Evolutionary conservation across 2,888 invertebrate genomes (phyloP).

Genomic region (Proisotoma minuta): DNA sequence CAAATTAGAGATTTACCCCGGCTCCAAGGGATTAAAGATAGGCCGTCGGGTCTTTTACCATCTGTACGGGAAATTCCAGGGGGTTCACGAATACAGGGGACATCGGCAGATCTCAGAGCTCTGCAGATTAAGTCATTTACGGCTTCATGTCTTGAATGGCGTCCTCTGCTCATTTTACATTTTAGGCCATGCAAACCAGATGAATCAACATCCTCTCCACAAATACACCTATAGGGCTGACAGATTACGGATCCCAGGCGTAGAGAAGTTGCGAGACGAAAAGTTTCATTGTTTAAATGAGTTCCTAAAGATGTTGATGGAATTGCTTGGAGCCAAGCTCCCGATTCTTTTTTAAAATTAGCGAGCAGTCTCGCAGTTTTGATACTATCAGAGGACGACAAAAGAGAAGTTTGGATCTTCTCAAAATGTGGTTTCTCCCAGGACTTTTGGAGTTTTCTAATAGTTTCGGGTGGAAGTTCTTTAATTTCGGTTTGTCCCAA

Average conservation of each 20-base stretch:
- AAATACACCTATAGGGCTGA: not conserved
- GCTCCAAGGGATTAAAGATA: conserved; percentile 16
- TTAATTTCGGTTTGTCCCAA: too few relatives aligned
- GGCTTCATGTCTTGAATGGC: too few relatives aligned
- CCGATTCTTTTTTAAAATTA: not conserved
- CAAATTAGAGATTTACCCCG: conserved; percentile 12
- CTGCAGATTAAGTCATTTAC: too few relatives aligned
- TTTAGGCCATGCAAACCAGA: conserved; percentile 8
- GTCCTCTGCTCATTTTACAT: too few relatives aligned
- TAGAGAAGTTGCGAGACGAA: conserved; percentile 5
- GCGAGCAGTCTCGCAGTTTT: conserved; percentile 1
- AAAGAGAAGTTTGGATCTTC: too few relatives aligned
- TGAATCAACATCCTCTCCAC: conserved; percentile 10
- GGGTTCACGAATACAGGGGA: too few relatives aligned
- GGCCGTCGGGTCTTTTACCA: conserved; percentile 15
- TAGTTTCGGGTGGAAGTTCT: too few relatives aligned
- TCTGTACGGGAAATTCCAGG: too few relatives aligned
- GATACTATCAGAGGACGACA: too few relatives aligned
- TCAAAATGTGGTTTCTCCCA: too few relatives aligned
- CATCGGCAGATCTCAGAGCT: too few relatives aligned
- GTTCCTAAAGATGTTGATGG: conserved; percentile 11
- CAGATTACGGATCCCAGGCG: conserved; percentile 6
- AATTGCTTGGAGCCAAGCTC: conserved; percentile 6
- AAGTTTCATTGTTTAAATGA: conserved; percentile 1
- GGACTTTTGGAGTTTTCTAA: too few relatives aligned